A percentile compares a stretch with the other conserved stretches of the same genome.
These are phyloP conservation scores for Onychomys arenicola DNA, from an alignment of 2,797 vertebrate genomes.

Conservation along the genomic window DNA sequence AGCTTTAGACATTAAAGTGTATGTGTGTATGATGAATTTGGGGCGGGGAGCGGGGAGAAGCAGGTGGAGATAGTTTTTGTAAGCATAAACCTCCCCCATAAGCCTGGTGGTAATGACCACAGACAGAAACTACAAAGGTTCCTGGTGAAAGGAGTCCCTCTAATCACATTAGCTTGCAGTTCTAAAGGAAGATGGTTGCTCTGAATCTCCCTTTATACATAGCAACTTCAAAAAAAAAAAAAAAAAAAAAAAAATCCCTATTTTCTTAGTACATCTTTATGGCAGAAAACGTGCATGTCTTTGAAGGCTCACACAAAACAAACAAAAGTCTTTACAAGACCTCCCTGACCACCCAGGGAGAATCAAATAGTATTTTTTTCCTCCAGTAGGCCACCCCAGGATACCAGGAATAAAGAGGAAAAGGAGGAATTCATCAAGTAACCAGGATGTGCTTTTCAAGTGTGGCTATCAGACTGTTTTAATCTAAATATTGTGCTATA, in stretches of 20 bases:
- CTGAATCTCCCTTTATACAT: conserved; percentile 80
- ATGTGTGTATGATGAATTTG: background rate
- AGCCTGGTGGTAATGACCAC: conserved; percentile 46
- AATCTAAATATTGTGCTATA: conserved; percentile 82
- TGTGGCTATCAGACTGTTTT: conserved; percentile 70
- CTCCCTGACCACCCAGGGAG: conserved; percentile 89
- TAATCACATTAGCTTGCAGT: conserved; percentile 61
- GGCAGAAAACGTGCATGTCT: conserved; percentile 83
- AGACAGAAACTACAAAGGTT: conserved; percentile 74
- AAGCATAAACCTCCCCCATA: background rate
- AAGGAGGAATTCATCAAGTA: conserved; percentile 79
- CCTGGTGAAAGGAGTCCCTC: conserved; percentile 61
- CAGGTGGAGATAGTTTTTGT: conserved; percentile 22
- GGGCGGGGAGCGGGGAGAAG: background rate
- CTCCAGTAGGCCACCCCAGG: conserved; percentile 83
- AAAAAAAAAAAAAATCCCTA: conserved; percentile 71
- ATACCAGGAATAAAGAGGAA: conserved; percentile 77
- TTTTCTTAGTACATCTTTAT: conserved; percentile 86
- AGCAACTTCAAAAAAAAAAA: conserved; percentile 83
- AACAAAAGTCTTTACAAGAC: conserved; percentile 86
- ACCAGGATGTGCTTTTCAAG: conserved; percentile 81
- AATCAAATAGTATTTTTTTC: conserved; percentile 84
- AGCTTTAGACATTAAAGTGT: conserved; percentile 49
- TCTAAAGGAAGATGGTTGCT: conserved; percentile 77
- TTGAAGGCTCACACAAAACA: conserved; percentile 89